These are phyloP conservation scores for Caenorhabditis sulstoni DNA, from an alignment of 2,888 invertebrate species.

Conservation along the genomic window DNA sequence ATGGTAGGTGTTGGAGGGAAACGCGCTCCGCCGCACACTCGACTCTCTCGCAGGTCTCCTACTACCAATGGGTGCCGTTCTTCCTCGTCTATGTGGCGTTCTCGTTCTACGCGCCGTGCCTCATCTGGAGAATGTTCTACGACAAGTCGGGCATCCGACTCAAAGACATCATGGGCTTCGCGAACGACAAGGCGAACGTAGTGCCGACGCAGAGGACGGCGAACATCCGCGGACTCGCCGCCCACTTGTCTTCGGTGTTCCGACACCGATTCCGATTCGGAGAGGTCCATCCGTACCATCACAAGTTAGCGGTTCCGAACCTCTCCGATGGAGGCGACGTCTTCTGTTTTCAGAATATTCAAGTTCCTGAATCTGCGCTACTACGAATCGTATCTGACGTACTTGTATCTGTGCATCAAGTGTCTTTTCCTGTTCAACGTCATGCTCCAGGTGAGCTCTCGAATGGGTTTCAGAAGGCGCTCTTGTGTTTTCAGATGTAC, in stretches of 20 bases:
- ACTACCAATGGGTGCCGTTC: conserved; percentile 80
- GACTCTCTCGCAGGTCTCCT: conserved; percentile 66
- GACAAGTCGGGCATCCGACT: conserved; percentile 80
- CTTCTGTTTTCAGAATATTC: conserved; percentile 63
- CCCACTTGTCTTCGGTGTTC: conserved; percentile 79
- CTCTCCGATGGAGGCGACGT: too few relatives aligned
- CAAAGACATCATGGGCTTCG: conserved; percentile 79
- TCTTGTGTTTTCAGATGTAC: conserved; percentile 73
- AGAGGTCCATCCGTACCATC: conserved; percentile 71
- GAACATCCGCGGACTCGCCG: conserved; percentile 74
- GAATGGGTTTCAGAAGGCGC: conserved; percentile 66
- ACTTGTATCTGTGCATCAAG: conserved; percentile 78
- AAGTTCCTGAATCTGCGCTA: conserved; percentile 78
- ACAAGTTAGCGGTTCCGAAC: too few relatives aligned
- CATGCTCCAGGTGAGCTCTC: conserved; percentile 68
- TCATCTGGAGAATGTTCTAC: conserved; percentile 79
- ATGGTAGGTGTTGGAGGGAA: conserved; percentile 45
- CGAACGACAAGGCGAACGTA: conserved; percentile 78
- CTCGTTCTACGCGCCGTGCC: conserved; percentile 80
- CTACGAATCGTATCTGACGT: conserved; percentile 79
- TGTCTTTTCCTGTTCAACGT: conserved; percentile 78
- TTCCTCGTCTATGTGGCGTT: conserved; percentile 81
- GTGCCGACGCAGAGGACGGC: conserved; percentile 61
- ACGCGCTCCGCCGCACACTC: background rate
- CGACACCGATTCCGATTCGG: conserved; percentile 76